Evolutionary conservation across 2,797 vertebrate species (phyloP).

Genomic region (Lagocephalus sceleratus): DNA sequence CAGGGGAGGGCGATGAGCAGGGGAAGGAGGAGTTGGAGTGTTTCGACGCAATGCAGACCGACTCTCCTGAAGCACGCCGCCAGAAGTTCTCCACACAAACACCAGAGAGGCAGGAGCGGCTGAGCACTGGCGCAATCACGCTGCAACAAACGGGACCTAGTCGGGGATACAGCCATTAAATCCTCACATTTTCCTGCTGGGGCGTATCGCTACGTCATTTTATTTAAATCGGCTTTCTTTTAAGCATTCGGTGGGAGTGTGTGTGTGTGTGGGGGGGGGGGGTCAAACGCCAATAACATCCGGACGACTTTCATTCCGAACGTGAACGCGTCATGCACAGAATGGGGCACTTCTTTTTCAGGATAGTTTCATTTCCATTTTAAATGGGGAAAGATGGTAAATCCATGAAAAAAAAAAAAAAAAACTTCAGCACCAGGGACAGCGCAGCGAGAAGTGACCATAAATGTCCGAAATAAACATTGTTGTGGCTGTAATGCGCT

Average conservation of each 20-base stretch:
- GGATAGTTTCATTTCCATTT: too few relatives aligned
- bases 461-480: too few relatives aligned
- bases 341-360: constrained; percentile 6
- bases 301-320: too few relatives aligned
- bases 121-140: constrained; percentile 67
- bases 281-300: neutral
- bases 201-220: too few relatives aligned
- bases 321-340: constrained; percentile 2
- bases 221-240: too few relatives aligned
- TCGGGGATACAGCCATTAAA: constrained; percentile 14
- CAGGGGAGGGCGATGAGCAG: constrained; percentile 10
- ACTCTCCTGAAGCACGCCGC: constrained; percentile 75
- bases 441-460: too few relatives aligned
- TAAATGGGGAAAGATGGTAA: too few relatives aligned
- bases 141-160: constrained; percentile 41
- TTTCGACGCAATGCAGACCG: constrained; percentile 85
- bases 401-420: too few relatives aligned
- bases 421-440: too few relatives aligned
- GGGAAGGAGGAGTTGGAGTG: constrained; percentile 63
- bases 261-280: too few relatives aligned
- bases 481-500: too few relatives aligned
- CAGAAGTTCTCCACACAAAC: constrained; percentile 70
- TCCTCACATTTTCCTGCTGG: neutral
- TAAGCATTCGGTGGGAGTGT: too few relatives aligned
- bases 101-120: constrained; percentile 67